A percentile compares a stretch with the other conserved stretches of the same genome.
These are phyloP conservation scores for Dolichopus griseipennis DNA, from an alignment of 2,888 invertebrate species.

Conservation along the genomic window DNA sequence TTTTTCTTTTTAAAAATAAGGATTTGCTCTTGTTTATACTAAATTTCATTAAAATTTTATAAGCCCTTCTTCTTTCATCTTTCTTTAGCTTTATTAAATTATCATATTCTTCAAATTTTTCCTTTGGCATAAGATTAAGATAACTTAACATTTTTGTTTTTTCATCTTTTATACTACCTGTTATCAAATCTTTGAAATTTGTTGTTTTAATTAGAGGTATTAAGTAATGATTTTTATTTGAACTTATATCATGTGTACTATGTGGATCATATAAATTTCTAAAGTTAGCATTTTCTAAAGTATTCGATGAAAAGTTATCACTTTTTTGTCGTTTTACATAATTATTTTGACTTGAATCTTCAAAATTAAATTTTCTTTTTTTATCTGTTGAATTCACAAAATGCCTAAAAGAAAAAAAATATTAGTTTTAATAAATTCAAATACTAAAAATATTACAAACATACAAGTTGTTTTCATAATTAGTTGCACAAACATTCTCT, in stretches of 20 bases:
- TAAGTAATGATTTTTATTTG: neutral
- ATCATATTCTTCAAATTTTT: neutral
- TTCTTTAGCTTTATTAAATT: neutral
- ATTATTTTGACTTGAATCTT: no score
- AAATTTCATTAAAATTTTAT: neutral
- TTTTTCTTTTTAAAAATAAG: conserved; percentile 14
- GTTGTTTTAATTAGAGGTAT: neutral
- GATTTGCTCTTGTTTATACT: neutral
- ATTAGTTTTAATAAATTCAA: no score
- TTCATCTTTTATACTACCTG: neutral
- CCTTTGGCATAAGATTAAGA: neutral
- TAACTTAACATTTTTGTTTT: neutral
- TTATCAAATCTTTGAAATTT: neutral
- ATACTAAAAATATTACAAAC: neutral
- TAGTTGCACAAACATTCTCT: neutral
- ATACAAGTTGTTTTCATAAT: neutral
- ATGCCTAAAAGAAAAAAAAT: neutral
- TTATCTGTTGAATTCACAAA: neutral
- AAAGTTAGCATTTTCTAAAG: no score
- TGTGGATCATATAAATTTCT: neutral
- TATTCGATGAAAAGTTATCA: no score
- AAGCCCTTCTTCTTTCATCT: neutral
- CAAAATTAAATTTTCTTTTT: no score
- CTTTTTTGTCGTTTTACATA: neutral
- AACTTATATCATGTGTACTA: neutral